Conservation (phyloP, 2,888 invertebrate genomes). For the Drepana falcataria region DNA sequence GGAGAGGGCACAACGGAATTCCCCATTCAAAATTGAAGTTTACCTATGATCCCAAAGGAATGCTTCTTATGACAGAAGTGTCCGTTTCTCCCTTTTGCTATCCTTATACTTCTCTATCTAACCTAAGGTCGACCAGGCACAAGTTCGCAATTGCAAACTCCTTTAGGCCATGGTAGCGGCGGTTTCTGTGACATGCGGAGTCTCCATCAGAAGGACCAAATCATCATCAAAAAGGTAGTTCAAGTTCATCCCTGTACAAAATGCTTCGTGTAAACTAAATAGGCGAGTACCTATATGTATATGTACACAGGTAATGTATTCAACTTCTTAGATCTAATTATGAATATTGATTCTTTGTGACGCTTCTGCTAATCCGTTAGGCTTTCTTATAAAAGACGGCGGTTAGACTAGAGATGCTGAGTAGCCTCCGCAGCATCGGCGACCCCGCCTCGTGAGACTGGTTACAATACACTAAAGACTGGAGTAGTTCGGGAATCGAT, state of each 20-base stretch:
- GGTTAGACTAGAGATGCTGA: constrained; percentile 32
- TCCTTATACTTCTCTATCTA: no score
- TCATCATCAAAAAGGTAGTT: no score
- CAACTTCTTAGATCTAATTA: constrained; percentile 72
- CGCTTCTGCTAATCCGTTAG: constrained; percentile 52
- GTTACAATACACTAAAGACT: constrained; percentile 68
- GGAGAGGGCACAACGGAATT: no score
- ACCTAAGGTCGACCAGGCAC: no score
- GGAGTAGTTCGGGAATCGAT: constrained; percentile 77
- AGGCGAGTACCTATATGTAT: constrained; percentile 16
- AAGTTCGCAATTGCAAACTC: no score
- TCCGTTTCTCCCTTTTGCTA: no score
- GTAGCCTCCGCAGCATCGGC: constrained; percentile 70
- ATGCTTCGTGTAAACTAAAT: constrained; percentile 21
- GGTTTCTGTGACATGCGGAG: no score
- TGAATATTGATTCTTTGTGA: constrained; percentile 68
- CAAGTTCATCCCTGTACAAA: constrained; percentile 32
- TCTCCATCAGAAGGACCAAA: no score
- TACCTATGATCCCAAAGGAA: no score
- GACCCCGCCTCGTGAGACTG: constrained; percentile 57
- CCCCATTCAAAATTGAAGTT: no score
- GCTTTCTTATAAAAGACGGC: constrained; percentile 59
- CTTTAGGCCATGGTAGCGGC: no score
- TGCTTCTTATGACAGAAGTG: no score
- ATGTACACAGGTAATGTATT: constrained; percentile 31